Base-by-base conservation (phyloP, 64 coral and sea anemone genomes). In the Montipora foliosa region DNA sequence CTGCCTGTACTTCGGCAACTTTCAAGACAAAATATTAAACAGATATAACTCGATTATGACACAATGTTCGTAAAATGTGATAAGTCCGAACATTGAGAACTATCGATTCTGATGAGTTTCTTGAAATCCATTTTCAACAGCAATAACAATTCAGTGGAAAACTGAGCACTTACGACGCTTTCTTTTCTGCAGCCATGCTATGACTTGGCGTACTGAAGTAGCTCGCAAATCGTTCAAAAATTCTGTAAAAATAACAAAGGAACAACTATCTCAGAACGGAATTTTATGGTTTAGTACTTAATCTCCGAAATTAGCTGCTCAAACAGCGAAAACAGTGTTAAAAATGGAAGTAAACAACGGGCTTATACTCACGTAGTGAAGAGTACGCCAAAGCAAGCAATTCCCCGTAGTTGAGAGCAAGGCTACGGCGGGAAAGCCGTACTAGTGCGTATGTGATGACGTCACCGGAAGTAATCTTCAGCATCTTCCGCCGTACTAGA, bases 391-490 rank as follows among this genome's bases (percentile, higher is more conserved):
- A 79, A 47, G 2, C 44, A n/a, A 15, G 44, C 12, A 51, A 13
- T 79, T 51, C 49, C 15, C 44, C 76, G 76, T 79, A 79, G 76
- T 24, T n/a, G 76, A 51, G 13, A 79, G 22, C 25, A 47, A 15
- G 21, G 76, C 76, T 79, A 79, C 76, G 76, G 76, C 76, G 76
- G 76, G 76, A 79, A 79, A 24, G 75, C 77, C n/a, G 21, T 62
- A 79, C 46, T 20, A 13, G 75, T 60, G 16, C 75, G 59, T 61
- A 53, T 75, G 88, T 13, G 88, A 68, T 90, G 75, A 90, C 22
- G 88, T 90, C 88, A 90, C 88, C 88, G 75, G 75, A 79, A 90
- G 88, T 79, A 15, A 25, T 58, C 60, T 90, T 79, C n/a, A 78
- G 22, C 19, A 47, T 55, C 74, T 16, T 17, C 17, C 15, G 88